Conservation (phyloP, 2,888 invertebrate genomes). For the Dryococelus australis region DNA sequence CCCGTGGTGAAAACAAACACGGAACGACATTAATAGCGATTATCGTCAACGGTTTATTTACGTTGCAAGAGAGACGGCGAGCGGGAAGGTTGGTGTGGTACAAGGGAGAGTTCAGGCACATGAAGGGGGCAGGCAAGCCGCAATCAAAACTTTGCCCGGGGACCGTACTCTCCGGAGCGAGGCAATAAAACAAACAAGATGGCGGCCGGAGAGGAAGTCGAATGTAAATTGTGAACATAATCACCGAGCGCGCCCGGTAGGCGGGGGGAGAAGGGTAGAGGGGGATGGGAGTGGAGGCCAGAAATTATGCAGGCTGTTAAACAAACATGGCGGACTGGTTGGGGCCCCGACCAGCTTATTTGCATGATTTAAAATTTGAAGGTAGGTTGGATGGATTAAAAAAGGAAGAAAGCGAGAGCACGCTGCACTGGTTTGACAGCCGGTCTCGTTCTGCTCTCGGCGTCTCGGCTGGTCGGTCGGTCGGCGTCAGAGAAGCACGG, state of each 20-base stretch:
- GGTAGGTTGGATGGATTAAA: background rate
- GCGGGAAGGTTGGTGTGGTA: background rate
- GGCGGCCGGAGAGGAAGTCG: conserved; percentile 22
- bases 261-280: background rate
- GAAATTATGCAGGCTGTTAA: conserved; percentile 25
- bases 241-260: conserved; percentile 1
- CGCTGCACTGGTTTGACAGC: background rate
- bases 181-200: conserved; percentile 26
- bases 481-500: no score
- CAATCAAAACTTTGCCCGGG: conserved; percentile 27
- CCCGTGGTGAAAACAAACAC: background rate
- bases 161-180: background rate
- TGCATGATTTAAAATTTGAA: conserved; percentile 26
- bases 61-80: background rate
- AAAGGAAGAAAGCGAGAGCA: background rate
- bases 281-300: background rate
- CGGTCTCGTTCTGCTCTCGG: background rate
- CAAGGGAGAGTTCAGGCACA: background rate
- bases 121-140: background rate
- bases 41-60: background rate
- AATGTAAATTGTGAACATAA: conserved; percentile 27
- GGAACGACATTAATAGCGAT: background rate
- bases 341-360: conserved; percentile 11
- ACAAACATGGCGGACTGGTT: conserved; percentile 26
- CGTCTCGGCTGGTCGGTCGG: no score